Evolutionary conservation across 2,888 invertebrate genomes (phyloP).

Genomic region (Schizotus pectinicornis): DNA sequence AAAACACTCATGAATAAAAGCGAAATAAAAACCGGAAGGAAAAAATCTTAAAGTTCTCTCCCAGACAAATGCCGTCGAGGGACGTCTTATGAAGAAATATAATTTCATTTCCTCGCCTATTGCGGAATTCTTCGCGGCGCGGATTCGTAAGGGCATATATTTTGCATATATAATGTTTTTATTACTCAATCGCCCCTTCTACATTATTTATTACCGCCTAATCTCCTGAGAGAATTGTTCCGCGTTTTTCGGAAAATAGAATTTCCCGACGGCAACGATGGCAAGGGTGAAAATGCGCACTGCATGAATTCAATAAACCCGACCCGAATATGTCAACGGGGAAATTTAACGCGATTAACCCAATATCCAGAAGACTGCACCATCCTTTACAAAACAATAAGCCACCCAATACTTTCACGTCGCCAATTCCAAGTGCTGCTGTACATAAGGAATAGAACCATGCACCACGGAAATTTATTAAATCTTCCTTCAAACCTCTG

Average conservation of each 20-base stretch:
- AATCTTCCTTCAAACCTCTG: no score
- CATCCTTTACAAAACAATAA: no score
- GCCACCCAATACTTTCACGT: no score
- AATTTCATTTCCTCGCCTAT: constrained; percentile 50
- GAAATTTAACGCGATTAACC: no score
- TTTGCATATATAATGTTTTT: constrained; percentile 51
- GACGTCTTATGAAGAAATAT: constrained; percentile 52
- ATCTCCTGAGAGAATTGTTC: constrained; percentile 40
- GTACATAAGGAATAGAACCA: no score
- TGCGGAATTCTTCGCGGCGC: constrained; percentile 45
- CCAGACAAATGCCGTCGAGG: constrained; percentile 50
- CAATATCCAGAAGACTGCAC: no score
- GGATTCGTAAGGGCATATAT: constrained; percentile 46
- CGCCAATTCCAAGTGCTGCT: no score
- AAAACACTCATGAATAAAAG: constrained; percentile 52
- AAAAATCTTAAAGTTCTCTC: constrained; percentile 47
- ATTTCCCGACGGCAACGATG: constrained; percentile 12
- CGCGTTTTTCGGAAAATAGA: constrained; percentile 32
- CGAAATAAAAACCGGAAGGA: constrained; percentile 47
- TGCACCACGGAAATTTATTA: no score
- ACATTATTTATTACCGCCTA: constrained; percentile 43
- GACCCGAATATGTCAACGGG: no score
- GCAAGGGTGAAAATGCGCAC: constrained; percentile 15
- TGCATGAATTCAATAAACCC: constrained; percentile 19
- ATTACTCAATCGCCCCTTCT: constrained; percentile 42